phyloP scores from a whole-genome alignment of 2,888 invertebrate species.

The Lasioglossum calceatum region DNA sequence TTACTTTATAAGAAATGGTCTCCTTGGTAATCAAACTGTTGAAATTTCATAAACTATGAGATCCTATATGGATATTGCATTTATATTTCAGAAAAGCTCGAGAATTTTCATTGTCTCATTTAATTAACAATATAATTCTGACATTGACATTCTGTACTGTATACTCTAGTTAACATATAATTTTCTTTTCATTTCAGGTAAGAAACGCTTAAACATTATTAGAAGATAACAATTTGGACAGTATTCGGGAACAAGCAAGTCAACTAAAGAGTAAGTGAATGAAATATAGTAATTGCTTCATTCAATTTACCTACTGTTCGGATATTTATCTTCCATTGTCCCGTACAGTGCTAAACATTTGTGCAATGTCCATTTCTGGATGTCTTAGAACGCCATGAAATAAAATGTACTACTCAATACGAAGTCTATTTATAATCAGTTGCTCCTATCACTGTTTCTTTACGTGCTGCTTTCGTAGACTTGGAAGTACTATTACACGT shows the following conservation, averaged over 20 bases:
- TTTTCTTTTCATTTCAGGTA: slow-evolving; percentile 15
- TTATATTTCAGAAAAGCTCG: not conserved
- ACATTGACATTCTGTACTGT: not conserved
- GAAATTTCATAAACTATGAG: not conserved
- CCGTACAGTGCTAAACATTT: not conserved
- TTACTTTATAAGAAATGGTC: not conserved
- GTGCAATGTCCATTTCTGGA: not conserved
- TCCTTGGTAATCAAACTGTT: not conserved
- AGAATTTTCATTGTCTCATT: not conserved
- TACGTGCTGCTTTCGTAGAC: not conserved
- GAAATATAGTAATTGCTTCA: not conserved
- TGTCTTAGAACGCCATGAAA: not conserved
- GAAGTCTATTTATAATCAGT: not conserved
- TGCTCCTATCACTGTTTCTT: not conserved
- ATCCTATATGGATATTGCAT: not conserved
- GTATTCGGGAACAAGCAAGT: not conserved
- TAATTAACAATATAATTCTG: not conserved
- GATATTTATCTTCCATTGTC: not conserved
- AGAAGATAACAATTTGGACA: not conserved
- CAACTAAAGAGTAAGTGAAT: not conserved
- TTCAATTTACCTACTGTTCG: not conserved
- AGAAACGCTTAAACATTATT: not conserved
- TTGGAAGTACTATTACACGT: not conserved
- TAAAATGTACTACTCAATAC: not conserved
- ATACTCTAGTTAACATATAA: not conserved